Percentiles rank a stretch among this genome's conserved stretches.
Conservation (phyloP, 2,888 invertebrate species). For the Nematopogon swammerdamellus region DNA sequence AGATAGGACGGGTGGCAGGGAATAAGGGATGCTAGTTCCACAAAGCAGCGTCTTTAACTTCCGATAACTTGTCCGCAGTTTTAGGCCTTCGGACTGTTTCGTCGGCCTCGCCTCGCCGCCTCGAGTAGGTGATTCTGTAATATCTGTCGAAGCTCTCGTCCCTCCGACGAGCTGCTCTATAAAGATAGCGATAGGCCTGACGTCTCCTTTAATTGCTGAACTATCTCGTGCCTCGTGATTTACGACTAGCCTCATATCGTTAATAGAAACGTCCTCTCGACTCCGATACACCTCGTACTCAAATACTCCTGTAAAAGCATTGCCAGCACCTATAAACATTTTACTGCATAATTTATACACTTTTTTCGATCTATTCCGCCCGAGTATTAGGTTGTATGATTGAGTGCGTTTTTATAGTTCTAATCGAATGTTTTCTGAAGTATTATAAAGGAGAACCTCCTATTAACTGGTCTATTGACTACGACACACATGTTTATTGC, state of each 20-base stretch:
- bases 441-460: background rate
- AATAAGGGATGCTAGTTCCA: too few species aligned
- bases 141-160: too few species aligned
- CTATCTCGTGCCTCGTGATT: slow-evolving; percentile 29
- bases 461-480: background rate
- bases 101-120: too few species aligned
- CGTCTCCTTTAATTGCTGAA: slow-evolving; percentile 41
- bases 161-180: slow-evolving; percentile 16
- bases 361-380: background rate
- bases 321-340: background rate
- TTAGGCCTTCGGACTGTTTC: too few species aligned
- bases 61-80: too few species aligned
- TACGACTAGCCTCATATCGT: slow-evolving; percentile 15
- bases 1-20: too few species aligned
- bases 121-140: too few species aligned
- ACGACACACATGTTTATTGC: background rate
- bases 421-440: background rate
- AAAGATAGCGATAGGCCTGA: slow-evolving; percentile 33
- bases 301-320: background rate
- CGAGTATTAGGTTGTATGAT: background rate
- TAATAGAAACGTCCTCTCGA: slow-evolving; percentile 16
- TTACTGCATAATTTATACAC: background rate
- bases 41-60: too few species aligned
- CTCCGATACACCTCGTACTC: slow-evolving; percentile 1
- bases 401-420: background rate